Base-by-base conservation (phyloP, 1,140 invertebrate species). In the Megathymus violae region DNA sequence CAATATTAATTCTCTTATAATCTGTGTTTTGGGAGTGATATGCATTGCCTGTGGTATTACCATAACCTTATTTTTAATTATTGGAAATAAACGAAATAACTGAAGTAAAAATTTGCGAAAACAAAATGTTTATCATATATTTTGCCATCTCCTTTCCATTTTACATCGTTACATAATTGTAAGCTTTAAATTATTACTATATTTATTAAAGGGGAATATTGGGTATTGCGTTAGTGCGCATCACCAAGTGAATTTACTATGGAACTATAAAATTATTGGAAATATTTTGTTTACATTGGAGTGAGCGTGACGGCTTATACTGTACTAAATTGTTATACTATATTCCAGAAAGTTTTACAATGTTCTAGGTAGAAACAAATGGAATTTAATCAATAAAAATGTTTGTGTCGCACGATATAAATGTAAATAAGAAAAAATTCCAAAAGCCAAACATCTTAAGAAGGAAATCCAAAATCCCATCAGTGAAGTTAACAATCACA, bases 371-470 rank as follows among this genome's bases (percentile, higher is more conserved):
- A 11, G 36, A 46, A 46, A 19, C 19, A 65, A 51, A 65, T 64
- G 71, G 50, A 67, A 63, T 69, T 41, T 36, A 59, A 38, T 25
- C 59, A 60, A 58, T 52, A 69, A 73, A 62, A 47, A 87, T 89
- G 86, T 86, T 89, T 80, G 76, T 80, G 38, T 78, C 83, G 65
- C 75, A 85, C 41, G 74, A 86, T 65, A 82, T 67, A 48, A 82
- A 78, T 70, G 54, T 67, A 43, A 74, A 43, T 25, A 85, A 82
- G 59, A 86, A 80, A 67, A 81, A 75, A 56, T 78, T 81, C 51
- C 80, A 84, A 48, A 89, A 89, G 62, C 87, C 87, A 34, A 89
- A 88, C 70, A 89, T 89, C 52, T 71, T 89, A 10, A 78, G 85
- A 36, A 77, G 64, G 64, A 84, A 79, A 56, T 36, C 76, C n/a